Conservation (phyloP, 2,113 vertebrate species). For the Dicrurus megarhynchus region DNA sequence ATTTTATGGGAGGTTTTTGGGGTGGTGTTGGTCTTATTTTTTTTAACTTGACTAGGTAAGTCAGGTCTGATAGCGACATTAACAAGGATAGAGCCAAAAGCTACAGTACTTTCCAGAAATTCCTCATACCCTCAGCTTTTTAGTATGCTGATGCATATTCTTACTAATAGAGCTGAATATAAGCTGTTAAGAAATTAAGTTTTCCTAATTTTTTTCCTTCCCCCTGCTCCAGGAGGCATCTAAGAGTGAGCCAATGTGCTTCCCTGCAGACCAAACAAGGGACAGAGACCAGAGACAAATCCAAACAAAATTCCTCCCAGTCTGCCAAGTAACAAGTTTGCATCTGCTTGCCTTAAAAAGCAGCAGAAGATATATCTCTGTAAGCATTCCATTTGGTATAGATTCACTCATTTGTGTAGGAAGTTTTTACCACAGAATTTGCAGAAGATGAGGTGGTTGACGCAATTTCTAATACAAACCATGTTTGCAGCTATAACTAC, state of each 20-base stretch:
- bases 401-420: not conserved
- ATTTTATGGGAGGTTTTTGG: not conserved
- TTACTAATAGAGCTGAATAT: not conserved
- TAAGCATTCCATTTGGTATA: not conserved
- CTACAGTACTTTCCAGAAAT: not conserved
- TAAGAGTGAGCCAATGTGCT: not conserved
- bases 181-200: not conserved
- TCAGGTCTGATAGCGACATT: not conserved
- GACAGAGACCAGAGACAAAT: not conserved
- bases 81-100: not conserved
- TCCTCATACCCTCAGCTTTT: not conserved
- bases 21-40: not conserved
- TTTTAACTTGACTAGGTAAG: not conserved
- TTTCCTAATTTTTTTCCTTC: not conserved
- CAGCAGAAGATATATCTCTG: not conserved
- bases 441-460: not conserved
- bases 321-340: not conserved
- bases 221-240: not conserved
- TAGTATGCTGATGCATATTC: not conserved
- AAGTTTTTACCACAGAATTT: not conserved
- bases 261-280: not conserved
- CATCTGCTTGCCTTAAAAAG: not conserved
- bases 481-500: not conserved
- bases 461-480: not conserved
- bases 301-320: not conserved